A percentile compares a stretch with the other conserved stretches of the same genome.
Conservation (phyloP, 2,888 invertebrate species). For the Melinopterus prodromus region DNA sequence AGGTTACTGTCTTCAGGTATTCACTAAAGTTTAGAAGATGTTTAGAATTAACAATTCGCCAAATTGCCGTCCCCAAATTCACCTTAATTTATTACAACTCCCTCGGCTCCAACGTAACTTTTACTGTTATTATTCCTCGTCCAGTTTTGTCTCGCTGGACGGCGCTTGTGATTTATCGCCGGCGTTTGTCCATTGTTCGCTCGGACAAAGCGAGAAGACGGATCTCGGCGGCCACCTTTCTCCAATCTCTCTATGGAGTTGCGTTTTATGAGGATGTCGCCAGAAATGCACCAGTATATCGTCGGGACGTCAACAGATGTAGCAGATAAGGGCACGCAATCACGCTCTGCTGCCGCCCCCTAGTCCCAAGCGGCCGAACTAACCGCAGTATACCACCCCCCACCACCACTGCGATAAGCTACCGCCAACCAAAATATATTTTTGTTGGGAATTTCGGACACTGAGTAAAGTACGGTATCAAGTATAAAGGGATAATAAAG, state of each 20-base stretch:
- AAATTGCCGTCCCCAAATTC: too few relatives aligned
- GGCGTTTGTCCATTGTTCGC: neutral
- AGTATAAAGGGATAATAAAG: too few relatives aligned
- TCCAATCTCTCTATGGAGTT: neutral
- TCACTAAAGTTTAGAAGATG: too few relatives aligned
- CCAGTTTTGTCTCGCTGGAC: neutral
- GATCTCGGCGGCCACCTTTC: neutral
- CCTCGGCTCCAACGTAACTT: neutral
- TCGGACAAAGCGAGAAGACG: neutral
- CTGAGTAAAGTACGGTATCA: too few relatives aligned
- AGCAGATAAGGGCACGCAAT: neutral
- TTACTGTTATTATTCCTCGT: neutral
- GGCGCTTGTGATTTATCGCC: neutral
- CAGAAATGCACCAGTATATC: neutral
- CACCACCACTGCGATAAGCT: neutral
- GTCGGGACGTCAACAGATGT: neutral
- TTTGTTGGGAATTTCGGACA: neutral
- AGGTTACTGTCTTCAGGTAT: too few relatives aligned
- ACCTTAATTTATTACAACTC: neutral
- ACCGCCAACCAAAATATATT: neutral
- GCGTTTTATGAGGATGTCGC: neutral
- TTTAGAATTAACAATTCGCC: too few relatives aligned
- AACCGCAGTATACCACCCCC: neutral
- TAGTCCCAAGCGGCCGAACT: neutral
- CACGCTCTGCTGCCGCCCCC: conserved; percentile 4